Conservation (phyloP, 2,888 invertebrate species). For the Cyclophora albipunctata region DNA sequence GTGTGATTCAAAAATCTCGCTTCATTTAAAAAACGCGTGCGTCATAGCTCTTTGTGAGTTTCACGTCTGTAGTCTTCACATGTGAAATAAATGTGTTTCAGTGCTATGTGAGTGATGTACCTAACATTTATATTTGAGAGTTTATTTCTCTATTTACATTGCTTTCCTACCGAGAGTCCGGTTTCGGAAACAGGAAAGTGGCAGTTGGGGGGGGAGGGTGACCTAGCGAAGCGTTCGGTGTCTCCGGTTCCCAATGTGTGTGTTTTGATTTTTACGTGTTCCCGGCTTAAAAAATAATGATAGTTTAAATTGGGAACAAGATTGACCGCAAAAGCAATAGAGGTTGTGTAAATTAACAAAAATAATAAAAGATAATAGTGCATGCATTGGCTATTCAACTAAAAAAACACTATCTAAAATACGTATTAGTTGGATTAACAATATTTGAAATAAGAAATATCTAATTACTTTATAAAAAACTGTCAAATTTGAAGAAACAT, state of each 20-base stretch:
- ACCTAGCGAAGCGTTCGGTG: constrained; percentile 46
- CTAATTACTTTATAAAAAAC: too few relatives aligned
- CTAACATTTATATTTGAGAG: constrained; percentile 71
- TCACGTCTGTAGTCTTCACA: constrained; percentile 23
- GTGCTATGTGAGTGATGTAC: constrained; percentile 74
- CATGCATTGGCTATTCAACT: neutral
- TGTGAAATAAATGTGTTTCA: constrained; percentile 54
- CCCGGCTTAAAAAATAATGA: neutral
- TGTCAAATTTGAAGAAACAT: neutral
- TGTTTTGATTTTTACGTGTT: neutral
- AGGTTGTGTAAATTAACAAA: constrained; percentile 15
- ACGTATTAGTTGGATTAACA: too few relatives aligned
- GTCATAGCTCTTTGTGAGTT: constrained; percentile 46
- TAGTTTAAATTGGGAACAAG: constrained; percentile 12
- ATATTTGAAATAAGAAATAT: too few relatives aligned
- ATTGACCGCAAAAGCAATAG: constrained; percentile 35
- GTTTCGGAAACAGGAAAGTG: constrained; percentile 73
- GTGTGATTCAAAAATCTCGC: constrained; percentile 50
- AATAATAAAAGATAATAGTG: constrained; percentile 2
- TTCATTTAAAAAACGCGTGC: constrained; percentile 57
- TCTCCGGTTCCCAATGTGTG: constrained; percentile 19
- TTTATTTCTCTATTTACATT: constrained; percentile 56
- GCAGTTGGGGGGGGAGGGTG: constrained; percentile 47
- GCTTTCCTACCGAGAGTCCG: constrained; percentile 68
- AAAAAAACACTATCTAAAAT: too few relatives aligned